Conservation (phyloP, 2,888 invertebrate genomes). For the Drosophila incognita region DNA sequence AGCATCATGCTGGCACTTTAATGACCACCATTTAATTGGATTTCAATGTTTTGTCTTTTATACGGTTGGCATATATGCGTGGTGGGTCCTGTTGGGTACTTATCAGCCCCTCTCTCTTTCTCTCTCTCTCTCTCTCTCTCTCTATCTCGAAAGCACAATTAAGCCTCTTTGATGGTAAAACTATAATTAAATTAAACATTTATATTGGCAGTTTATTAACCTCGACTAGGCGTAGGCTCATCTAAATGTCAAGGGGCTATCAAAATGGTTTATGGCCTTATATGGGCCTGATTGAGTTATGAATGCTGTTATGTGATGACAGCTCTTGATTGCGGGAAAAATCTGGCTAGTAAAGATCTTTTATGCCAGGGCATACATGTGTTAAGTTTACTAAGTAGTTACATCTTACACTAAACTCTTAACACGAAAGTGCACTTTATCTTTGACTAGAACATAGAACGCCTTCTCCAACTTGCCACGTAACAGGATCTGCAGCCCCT, state of each 20-base stretch:
- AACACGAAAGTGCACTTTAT: conserved; percentile 59
- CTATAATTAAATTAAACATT: conserved; percentile 77
- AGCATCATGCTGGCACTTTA: conserved; percentile 75
- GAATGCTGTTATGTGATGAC: conserved; percentile 48
- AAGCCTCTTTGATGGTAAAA: conserved; percentile 63
- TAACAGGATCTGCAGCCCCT: conserved; percentile 18
- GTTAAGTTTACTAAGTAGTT: conserved; percentile 34
- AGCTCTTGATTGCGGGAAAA: conserved; percentile 11
- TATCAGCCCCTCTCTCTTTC: background rate
- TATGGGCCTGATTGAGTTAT: conserved; percentile 68
- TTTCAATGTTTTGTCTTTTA: conserved; percentile 74
- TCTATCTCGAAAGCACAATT: conserved; percentile 23
- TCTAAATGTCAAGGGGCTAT: conserved; percentile 15
- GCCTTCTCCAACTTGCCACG: conserved; percentile 31
- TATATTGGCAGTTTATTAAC: conserved; percentile 76
- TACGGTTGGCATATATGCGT: conserved; percentile 23
- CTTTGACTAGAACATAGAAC: conserved; percentile 52
- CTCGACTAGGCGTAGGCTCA: conserved; percentile 30
- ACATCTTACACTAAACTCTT: conserved; percentile 21
- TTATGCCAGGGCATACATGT: conserved; percentile 10
- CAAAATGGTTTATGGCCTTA: conserved; percentile 44
- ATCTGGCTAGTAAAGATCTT: background rate
- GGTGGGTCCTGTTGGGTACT: conserved; percentile 62
- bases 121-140: background rate
- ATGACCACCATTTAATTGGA: conserved; percentile 73